Base-by-base conservation (phyloP, 2,888 invertebrate species). In the Drosophila colorata region DNA sequence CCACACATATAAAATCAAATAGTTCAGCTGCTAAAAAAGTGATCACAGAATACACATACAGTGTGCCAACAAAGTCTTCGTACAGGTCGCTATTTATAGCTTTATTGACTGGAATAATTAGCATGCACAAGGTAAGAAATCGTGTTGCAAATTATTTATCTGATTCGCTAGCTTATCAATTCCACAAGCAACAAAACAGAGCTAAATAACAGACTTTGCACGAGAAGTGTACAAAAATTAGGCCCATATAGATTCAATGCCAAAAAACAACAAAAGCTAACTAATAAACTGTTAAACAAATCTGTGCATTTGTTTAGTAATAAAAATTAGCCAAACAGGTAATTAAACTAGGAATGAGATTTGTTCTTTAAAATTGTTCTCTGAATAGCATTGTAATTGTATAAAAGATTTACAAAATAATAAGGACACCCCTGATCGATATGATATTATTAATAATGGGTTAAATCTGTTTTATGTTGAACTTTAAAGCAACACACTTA, bases 11-110 rank as follows among this genome's bases (percentile, higher is more conserved):
- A 28, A 25, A 57, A 57, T 65, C 7, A 60, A 63, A 66, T 68
- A 73, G 78, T 73, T 78, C 57, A 78, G 52, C 53, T 43, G 56
- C 78, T 53, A 77, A 66, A 58, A 71, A 57, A 76, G 44, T 72
- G 67, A 77, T 77, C 73, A 60, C 56, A 56, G 44, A 13, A 33
- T 13, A 52, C 41, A 41, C 49, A 41, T 55, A 73, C 68, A 78
- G 58, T 78, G 40, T 55, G 49, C 43, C 47, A 61, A 56, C 58
- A 63, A 73, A 68, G 63, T 78, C 40, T 74, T 59, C 58, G 52
- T 47, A 74, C 44, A 25, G 41, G 41, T 38, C 23, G 59, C 74
- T 74, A 74, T 74, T 74, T 74, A 44, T 74, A 78, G 56, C 40
- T 49, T 63, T 68, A 78, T 74, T 78, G 69, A 63, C 59, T 68